Conservation (phyloP, 1,140 invertebrate genomes). For the Platyura marginata region DNA sequence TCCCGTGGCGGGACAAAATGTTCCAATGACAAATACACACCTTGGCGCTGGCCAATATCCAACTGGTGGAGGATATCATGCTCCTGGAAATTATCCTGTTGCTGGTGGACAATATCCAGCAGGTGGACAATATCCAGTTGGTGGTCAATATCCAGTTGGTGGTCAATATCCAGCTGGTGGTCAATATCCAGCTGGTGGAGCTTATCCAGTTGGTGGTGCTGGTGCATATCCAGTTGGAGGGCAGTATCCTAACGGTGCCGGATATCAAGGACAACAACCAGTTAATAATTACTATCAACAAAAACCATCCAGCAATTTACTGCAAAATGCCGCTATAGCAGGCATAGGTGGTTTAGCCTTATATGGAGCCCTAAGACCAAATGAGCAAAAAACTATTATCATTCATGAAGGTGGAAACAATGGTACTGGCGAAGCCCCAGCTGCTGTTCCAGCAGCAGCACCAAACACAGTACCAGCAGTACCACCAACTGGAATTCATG, state of each 20-base stretch:
- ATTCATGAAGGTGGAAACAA: neutral
- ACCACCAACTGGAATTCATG: neutral
- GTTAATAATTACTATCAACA: neutral
- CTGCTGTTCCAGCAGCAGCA: neutral
- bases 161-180: neutral
- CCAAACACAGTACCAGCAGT: neutral
- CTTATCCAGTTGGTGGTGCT: neutral
- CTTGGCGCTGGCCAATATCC: neutral
- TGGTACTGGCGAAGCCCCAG: too few species aligned
- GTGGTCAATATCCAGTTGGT: neutral
- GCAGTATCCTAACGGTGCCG: neutral
- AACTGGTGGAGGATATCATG: neutral
- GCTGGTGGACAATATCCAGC: neutral
- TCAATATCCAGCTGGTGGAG: neutral
- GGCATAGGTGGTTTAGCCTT: neutral
- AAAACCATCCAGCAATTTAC: too few species aligned
- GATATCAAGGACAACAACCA: neutral
- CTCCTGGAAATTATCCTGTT: neutral
- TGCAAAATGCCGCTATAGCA: neutral
- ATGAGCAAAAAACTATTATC: neutral
- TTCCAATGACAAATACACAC: too few species aligned
- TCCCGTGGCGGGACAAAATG: too few species aligned
- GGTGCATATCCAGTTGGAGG: neutral
- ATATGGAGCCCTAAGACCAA: neutral
- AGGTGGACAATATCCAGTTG: neutral